Evolutionary conservation across 2,113 vertebrate species (phyloP).

Genomic region (Eulemur rufifrons): DNA sequence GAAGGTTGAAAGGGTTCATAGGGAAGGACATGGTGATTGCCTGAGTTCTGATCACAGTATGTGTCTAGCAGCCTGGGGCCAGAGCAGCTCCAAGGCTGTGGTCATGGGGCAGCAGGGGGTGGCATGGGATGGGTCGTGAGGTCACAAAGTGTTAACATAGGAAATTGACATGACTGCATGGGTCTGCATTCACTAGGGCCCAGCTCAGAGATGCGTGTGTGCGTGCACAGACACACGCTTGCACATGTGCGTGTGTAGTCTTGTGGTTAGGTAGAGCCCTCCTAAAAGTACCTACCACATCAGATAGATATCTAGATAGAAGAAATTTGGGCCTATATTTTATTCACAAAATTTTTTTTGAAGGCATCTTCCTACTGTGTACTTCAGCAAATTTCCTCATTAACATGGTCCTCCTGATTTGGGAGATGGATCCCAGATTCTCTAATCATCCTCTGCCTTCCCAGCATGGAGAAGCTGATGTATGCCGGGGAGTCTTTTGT

Average conservation of each 20-base stretch:
- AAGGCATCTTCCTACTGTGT: background rate
- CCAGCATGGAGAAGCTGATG: slow-evolving; percentile 30
- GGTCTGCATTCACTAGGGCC: background rate
- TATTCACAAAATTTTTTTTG: background rate
- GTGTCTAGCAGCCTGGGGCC: background rate
- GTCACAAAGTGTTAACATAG: background rate
- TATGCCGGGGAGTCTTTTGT: slow-evolving; percentile 49
- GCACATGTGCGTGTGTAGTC: background rate
- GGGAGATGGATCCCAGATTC: slow-evolving; percentile 40
- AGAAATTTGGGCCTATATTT: background rate
- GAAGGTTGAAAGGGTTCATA: background rate
- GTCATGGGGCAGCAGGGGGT: accelerated
- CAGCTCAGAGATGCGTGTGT: background rate
- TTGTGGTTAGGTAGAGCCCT: background rate
- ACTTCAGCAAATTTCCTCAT: background rate
- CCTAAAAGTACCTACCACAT: background rate
- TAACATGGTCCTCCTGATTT: slow-evolving; percentile 14
- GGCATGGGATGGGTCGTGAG: accelerated
- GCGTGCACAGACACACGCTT: too few species aligned
- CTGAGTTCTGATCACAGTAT: background rate
- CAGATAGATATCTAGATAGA: background rate
- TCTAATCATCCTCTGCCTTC: slow-evolving; percentile 54
- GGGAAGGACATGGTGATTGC: background rate
- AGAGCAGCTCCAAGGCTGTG: background rate
- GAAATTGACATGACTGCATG: background rate